Evolutionary conservation across 2,888 invertebrate species (phyloP), one percentile per base, ranked within the genome.

Genomic region (Drosophila mayaguana): DNA sequence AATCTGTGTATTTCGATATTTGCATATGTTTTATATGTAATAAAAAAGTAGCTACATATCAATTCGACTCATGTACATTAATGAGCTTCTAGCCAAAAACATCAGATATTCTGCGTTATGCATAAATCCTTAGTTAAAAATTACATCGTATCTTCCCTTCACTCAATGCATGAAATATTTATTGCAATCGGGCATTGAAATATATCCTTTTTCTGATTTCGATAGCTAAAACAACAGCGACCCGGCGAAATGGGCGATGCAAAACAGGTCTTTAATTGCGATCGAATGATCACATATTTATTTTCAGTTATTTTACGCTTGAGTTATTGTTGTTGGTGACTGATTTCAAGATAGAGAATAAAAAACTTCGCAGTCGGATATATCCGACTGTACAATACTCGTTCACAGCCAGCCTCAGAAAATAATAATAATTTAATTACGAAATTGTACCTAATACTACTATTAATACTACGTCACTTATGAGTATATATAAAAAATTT

Each of bases 181-280:
- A 53, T 20, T 22, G 16, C 16, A 53, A 28, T 16, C 20, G 60
- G 28, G 20, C 48, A 54, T 55, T 55, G 20, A 40, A 25, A 42
- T 60, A 20, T 70, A 63, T 53, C 54, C 34, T 69, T 76, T 57
- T 60, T 80, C 65, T 60, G 57, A 94, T 94, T 94, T 94, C 62
- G 48, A 94, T 95, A 95, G 95, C 94, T 92, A 93, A 95, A 94
- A 93, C 93, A 94, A 93, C 95, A 94, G 94, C 96, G 96, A 93
- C 96, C 96, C 93, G 97, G 96, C 93, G 96, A 95, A 95, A 94
- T 96, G 94, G 95, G 95, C 92, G 92, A 93, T 81, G 93, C 94
- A 38, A 95, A 95, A 94, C 96, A 96, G 94, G 96, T 96, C 95
- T 91, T 86, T 91, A 88, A 78, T 92, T 90, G 59, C 73, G 76